Base-by-base conservation (phyloP, 2,113 vertebrate species). In the Corythornis madagascariensis region DNA sequence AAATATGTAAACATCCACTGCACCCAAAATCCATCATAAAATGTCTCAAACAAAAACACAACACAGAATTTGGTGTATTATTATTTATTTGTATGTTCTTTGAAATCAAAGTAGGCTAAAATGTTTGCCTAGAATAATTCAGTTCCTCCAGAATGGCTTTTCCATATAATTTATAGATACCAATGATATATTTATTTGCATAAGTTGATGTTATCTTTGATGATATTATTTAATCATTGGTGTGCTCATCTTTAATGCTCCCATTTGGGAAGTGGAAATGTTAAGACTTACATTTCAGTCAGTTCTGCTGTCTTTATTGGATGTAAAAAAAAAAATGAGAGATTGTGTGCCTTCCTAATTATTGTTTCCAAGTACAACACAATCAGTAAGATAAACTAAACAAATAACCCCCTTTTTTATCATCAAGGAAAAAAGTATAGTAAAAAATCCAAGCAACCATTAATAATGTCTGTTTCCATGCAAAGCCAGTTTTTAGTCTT, bases 21-120 rank as follows among this genome's bases (percentile, higher is more conserved):
- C 66, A 83, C 42, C 40, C n/a, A 73, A 93, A 92, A 65, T 1
- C 15, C 45, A 88, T 22, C 47, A 72, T 53, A 69, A 5, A 80
- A 33, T 89, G 64, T 71, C 80, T 94, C 85, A 81, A 59, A 85
- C 28, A 89, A 85, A 94, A 94, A 52, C 69, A 28, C 28, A 90
- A 45, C 43, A 84, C 17, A 76, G 35, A 86, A 48, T 25, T 38
- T 28, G 9, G 50, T 94, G 72, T 91, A 63, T 67, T 87, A 16
- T 35, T 87, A 38, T 81, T 90, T 76, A 72, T 74, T 93, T 92
- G 38, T 83, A 11, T 69, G 33, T 47, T 79, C 25, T 92, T 73
- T 63, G 24, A 87, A 81, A 59, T 75, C 38, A 13, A 53, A 73
- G 33, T 40, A 59, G 29, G 12, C 20, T 19, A 43, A 45, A 89